Evolutionary conservation across 2,888 invertebrate species (phyloP), one percentile per base, ranked within the genome.

Genomic region (Parnassius orleans): DNA sequence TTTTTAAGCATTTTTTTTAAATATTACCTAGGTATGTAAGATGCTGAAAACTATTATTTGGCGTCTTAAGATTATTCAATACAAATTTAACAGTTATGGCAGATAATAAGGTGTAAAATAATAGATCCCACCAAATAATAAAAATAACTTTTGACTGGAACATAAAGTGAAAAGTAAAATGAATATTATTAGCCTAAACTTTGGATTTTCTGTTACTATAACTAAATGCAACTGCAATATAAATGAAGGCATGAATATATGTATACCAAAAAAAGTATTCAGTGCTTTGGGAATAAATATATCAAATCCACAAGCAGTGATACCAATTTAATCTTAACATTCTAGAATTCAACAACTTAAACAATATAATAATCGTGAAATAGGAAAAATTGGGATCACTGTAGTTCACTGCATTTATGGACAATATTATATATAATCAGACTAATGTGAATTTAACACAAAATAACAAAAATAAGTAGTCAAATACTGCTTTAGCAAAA

Each of bases 401-500:
- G 70, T 76, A 75, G 66, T 73, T 81, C 86, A 88, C 89, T 86
- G 87, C 85, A 66, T 46, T 46, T 66, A 80, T 83, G 84, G 86
- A 85, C 76, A 81, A 63, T 57, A 51, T 51, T 74, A 70, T 79
- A 57, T 79, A 81, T 81, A 84, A 88, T 86, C 84, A 86, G 84
- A 90, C 89, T 87, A 87, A 87, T 74, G 80, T 86, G 87, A 87
- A 89, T 81, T 86, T 81, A 89, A 90, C 85, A 86, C 79, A 87
- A 87, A 82, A 84, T 80, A 90, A 89, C 84, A 84, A 88, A 63
- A 83, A 83, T 78, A 84, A 83, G 79, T 86, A 86, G 85, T 90
- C 90, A 88, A 91, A 90, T 91, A 91, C 91, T 91, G 89, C 86
- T 89, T 90, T 90, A 90, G 90, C 90, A 87, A 89, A 90, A 90